Percentiles rank a stretch among this genome's conserved stretches.
These are phyloP conservation scores for Troides aeacus DNA, from an alignment of 2,888 invertebrate species.

Conservation along the genomic window DNA sequence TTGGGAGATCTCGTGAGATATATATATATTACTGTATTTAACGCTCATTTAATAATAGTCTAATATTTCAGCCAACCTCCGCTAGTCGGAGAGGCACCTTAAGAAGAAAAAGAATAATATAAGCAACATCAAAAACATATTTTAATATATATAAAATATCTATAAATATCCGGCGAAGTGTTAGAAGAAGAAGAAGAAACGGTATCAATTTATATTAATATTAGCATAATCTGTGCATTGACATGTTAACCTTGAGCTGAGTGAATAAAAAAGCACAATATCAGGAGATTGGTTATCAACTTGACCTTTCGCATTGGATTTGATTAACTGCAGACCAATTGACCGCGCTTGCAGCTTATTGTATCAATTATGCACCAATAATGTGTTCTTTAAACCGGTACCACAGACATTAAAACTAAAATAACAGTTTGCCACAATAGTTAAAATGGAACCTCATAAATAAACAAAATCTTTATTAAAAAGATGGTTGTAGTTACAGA, in stretches of 20 bases:
- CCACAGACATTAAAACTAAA: neutral
- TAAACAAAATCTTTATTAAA: too few species aligned
- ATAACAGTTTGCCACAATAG: neutral
- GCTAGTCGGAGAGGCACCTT: too few species aligned
- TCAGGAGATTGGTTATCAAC: conserved; percentile 32
- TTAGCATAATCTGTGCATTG: conserved; percentile 15
- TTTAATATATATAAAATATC: neutral
- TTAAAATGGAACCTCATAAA: too few species aligned
- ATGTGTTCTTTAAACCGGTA: neutral
- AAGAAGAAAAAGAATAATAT: too few species aligned
- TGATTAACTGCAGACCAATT: conserved; percentile 34
- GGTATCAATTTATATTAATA: conserved; percentile 4
- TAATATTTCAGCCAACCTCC: too few species aligned
- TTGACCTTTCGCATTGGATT: conserved; percentile 37
- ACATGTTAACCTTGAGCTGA: conserved; percentile 9
- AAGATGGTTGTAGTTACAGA: too few species aligned
- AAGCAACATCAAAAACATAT: neutral
- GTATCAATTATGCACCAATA: conserved; percentile 27
- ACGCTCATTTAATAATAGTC: too few species aligned
- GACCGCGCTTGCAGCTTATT: conserved; percentile 30
- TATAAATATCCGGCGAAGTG: neutral
- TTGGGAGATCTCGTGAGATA: too few species aligned
- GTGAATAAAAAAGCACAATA: conserved; percentile 26
- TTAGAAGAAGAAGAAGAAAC: too few species aligned
- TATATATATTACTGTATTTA: too few species aligned